These are phyloP conservation scores for Aphelocoma californica DNA, from an alignment of 2,797 vertebrate genomes.

Conservation along the genomic window DNA sequence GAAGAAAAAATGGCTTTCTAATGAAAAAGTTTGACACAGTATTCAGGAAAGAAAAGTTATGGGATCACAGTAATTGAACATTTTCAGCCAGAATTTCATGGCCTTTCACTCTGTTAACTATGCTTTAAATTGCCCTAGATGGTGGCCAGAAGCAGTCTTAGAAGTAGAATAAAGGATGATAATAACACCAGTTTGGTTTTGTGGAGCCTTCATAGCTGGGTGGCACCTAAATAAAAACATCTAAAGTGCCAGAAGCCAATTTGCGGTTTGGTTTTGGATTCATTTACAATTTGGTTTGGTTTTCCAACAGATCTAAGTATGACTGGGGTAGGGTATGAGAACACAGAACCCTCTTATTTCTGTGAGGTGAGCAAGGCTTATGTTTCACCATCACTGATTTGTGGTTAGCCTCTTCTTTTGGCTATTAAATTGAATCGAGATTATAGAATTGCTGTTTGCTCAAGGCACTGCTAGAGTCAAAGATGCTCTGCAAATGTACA, in stretches of 20 bases:
- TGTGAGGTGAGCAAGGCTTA: conserved; percentile 13
- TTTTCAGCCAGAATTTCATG: conserved; percentile 27
- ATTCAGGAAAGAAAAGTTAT: neutral
- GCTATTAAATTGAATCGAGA: conserved; percentile 37
- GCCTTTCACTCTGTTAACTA: conserved; percentile 51
- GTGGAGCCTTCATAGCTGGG: conserved; percentile 34
- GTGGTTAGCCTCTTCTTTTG: conserved; percentile 50
- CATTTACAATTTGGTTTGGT: conserved; percentile 54
- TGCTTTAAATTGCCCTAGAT: conserved; percentile 25
- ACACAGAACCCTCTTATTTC: conserved; percentile 51
- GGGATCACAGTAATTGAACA: neutral
- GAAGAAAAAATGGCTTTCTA: neutral
- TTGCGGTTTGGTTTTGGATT: conserved; percentile 46
- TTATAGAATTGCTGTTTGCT: neutral
- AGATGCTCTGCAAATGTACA: neutral
- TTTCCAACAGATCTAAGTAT: conserved; percentile 46
- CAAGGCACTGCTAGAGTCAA: neutral
- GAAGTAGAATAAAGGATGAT: conserved; percentile 38
- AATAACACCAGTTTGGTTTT: conserved; percentile 51
- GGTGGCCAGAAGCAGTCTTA: conserved; percentile 31
- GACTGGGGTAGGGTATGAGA: conserved; percentile 12
- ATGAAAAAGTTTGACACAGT: neutral
- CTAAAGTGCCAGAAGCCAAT: conserved; percentile 46
- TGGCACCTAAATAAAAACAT: conserved; percentile 61
- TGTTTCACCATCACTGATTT: conserved; percentile 24